Conservation (phyloP, 30 jellyfish, hydroid and myxozoan species). For the Haliclystus octoradiatus region DNA sequence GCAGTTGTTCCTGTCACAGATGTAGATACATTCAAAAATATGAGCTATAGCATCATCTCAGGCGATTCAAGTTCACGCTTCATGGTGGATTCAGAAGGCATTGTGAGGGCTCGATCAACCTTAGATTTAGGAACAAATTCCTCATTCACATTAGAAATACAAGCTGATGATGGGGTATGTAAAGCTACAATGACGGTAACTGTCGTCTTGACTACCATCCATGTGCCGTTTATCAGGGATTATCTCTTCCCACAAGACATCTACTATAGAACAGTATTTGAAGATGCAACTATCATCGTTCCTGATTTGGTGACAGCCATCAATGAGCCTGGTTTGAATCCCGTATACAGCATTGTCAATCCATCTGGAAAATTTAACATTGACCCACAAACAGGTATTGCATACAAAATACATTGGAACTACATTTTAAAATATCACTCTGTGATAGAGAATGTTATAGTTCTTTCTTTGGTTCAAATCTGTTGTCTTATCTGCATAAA, state of each 20-base stretch:
- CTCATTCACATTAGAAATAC: background rate
- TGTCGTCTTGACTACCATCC: background rate
- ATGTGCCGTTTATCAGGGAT: background rate
- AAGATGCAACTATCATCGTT: background rate
- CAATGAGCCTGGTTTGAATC: background rate
- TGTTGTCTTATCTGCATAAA: too few relatives aligned
- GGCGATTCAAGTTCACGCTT: conserved; percentile 13
- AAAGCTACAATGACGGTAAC: background rate
- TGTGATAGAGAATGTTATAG: too few relatives aligned
- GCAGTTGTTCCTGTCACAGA: conserved; percentile 57
- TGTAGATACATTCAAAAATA: conserved; percentile 26
- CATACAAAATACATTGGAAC: too few relatives aligned
- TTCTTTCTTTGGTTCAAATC: too few relatives aligned
- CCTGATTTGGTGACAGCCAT: background rate
- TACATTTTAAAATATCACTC: too few relatives aligned
- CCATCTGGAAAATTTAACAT: background rate
- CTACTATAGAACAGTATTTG: background rate
- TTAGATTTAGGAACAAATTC: background rate
- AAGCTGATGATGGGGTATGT: background rate
- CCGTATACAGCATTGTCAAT: background rate
- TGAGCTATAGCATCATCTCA: conserved; percentile 5
- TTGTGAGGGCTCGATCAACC: background rate
- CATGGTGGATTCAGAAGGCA: conserved; percentile 14
- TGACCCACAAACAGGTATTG: background rate
- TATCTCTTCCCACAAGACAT: background rate